Evolutionary conservation across 2,888 invertebrate species (phyloP), one percentile per base, ranked within the genome.

Genomic region (Adelphocoris suturalis): DNA sequence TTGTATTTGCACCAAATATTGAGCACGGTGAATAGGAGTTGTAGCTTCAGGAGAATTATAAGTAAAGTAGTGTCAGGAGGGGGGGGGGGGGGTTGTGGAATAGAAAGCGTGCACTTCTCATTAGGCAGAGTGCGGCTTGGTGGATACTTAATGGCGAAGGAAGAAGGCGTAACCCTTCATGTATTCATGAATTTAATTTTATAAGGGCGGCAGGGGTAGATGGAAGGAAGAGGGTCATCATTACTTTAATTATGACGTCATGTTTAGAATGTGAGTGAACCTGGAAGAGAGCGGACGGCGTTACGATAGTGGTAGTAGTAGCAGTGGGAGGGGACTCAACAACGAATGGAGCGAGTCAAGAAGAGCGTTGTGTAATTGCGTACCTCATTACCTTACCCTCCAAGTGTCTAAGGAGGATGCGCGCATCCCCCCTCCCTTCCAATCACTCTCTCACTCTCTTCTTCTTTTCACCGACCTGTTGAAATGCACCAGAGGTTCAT

Each of bases 101-200:
- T 16, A 80, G 19, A 80, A 19, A 19, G 48, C n/a, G 37, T 37
- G 37, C n/a, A 48, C 52, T 82, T 52, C 82, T 82, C 82, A 82
- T 82, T 82, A 82, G 55, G 47, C 52, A 47, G 82, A 52, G 82
- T 52, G 82, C 13, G 47, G 27, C 82, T 27, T 52, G 82, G 48
- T 52, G 37, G 78, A 80, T 46, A 80, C 46, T 14, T 48, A 52
- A 84, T 27, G 84, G 47, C 16, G 55, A 11, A 11, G 52, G 55
- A 52, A 52, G 47, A 13, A 84, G 48, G 28, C 16, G 84, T 55
- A 57, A 4, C 19, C 68, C 23, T n/a, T 61, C n/a, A 19, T 61
- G 86, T 86, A 61, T 86, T 68, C 86, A 86, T 28, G 86, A 68
- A 86, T 86, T 37, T 48, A 68, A 86, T 86, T 68, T 57, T 68